Conservation (phyloP, 2,113 vertebrate species). For the Nothocercus nigrocapillus region DNA sequence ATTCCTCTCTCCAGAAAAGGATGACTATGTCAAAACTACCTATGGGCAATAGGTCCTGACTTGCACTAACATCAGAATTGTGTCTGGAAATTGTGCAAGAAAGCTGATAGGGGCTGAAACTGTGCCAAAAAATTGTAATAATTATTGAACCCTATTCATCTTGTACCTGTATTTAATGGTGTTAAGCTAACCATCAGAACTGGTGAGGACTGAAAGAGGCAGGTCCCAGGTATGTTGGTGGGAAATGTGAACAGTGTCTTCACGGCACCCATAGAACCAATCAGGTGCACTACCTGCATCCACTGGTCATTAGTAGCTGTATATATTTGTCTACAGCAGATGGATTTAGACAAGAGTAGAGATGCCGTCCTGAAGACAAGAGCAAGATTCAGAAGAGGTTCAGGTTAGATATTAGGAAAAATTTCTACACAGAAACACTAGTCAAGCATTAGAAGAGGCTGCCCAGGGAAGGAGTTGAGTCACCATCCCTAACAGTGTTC, state of each 20-base stretch:
- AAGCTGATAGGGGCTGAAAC: neutral
- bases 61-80: neutral
- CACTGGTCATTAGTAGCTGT: neutral
- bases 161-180: neutral
- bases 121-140: neutral
- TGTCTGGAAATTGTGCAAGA: neutral
- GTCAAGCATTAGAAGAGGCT: no score
- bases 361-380: neutral
- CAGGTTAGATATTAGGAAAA: no score
- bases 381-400: no score
- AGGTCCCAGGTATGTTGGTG: neutral
- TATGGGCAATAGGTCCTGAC: neutral
- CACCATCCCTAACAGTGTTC: no score
- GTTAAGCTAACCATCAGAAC: neutral
- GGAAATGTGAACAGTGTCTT: neutral
- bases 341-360: neutral
- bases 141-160: neutral
- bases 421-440: no score
- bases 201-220: neutral
- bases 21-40: neutral
- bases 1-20: neutral
- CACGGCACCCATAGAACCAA: neutral
- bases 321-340: neutral
- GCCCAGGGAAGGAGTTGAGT: no score
- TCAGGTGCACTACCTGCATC: neutral